Base-by-base conservation (phyloP, 2,113 vertebrate genomes). In the Sakesphorus luctuosus region DNA sequence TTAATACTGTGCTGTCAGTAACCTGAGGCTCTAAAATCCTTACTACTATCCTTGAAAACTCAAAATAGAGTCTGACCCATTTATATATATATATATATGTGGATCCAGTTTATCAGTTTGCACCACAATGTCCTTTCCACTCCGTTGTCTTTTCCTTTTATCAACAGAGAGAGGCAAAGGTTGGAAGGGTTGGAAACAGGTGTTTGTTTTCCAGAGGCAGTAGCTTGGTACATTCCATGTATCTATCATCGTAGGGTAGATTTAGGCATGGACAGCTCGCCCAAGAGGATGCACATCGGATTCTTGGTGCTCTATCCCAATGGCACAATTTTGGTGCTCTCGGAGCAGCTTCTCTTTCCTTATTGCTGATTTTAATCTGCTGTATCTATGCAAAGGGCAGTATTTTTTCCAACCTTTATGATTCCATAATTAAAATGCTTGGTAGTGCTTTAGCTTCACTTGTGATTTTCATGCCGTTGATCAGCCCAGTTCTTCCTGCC, bases 401-500 rank as follows among this genome's bases (percentile, higher is more conserved):
- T 15, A 43, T 56, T 63, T 63, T 56, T 36, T 23, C 35, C 47
- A 43, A 1, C 55, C 21, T 44, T 56, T 36, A 24, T 12, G 18
- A 50, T 56, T 69, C 26, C 56, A 19, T 63, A 23, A 63, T 71
- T 79, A 46, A 89, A 35, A 43, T 0, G 0, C 4, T 59, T 1
- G 1, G 6, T 28, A 71, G 43, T 19, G 31, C 56, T 75, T 80
- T 63, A 92, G 26, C 28, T 55, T 90, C 38, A 35, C 13, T 90
- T 2, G 0, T 28, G 25, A 44, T 58, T 75, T 95, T 90, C 84
- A 38, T 38, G 77, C 52, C 14, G 3, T 65, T 94, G 50, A 80
- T 71, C 94, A 94, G 73, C 38, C 24, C 18, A 2, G 1, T 69
- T 93, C 89, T 93, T 92, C 93, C 92, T 87, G 83, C 55, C 74